These are phyloP conservation scores for Hippocampus barbouri DNA, from an alignment of 2,113 vertebrate genomes.

Conservation along the genomic window DNA sequence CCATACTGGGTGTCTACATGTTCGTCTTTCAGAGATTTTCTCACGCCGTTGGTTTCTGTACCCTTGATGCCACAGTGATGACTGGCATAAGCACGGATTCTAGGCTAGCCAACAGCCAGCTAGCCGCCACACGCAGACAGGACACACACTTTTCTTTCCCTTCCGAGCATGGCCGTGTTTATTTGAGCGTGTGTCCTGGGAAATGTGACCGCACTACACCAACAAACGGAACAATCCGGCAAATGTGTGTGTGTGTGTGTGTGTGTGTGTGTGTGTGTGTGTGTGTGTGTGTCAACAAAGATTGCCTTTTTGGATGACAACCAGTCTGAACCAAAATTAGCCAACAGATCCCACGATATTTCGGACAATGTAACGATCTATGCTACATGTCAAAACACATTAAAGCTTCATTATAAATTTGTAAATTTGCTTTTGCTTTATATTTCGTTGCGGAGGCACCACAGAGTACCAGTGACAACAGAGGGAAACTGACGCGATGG, in stretches of 20 bases:
- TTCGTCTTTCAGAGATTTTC: too few species aligned
- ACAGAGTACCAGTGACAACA: not conserved
- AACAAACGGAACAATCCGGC: slow-evolving; percentile 55
- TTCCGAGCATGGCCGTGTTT: slow-evolving; percentile 60
- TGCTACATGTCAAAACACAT: not conserved
- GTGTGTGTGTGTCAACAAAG: not conserved
- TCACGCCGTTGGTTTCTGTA: too few species aligned
- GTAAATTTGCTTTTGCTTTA: not conserved
- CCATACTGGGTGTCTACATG: too few species aligned
- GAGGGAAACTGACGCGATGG: not conserved
- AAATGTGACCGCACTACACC: slow-evolving; percentile 63
- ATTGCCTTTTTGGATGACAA: not conserved
- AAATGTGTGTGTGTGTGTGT: slow-evolving; percentile 29
- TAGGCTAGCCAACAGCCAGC: slow-evolving; percentile 1
- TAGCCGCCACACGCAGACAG: slow-evolving; percentile 6
- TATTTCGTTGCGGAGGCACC: not conserved
- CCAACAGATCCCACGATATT: not conserved
- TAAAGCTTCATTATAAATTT: not conserved
- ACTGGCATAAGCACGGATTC: too few species aligned
- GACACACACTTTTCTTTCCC: slow-evolving; percentile 11
- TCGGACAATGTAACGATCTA: not conserved
- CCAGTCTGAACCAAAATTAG: not conserved
- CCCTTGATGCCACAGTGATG: too few species aligned
- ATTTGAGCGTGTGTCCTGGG: slow-evolving; percentile 66
- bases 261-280: too few species aligned